Evolutionary conservation across 2,797 vertebrate genomes (phyloP).

Genomic region (Ctenosaura bakeri): DNA sequence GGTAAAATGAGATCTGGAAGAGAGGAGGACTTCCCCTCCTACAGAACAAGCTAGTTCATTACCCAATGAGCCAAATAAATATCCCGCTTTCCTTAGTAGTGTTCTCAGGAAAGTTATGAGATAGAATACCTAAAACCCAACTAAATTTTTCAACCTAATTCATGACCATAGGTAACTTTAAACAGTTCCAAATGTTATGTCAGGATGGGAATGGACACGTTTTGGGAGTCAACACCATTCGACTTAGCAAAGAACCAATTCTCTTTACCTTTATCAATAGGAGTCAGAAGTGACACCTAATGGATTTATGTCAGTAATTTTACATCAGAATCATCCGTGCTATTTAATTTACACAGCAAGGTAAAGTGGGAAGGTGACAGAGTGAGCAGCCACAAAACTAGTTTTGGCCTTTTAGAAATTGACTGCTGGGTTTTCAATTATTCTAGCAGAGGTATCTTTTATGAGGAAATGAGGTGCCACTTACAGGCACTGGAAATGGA

Average conservation of each 20-base stretch:
- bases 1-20: no score
- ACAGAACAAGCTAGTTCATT: no score
- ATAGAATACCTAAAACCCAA: background rate
- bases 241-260: background rate
- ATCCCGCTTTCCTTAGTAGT: background rate
- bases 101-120: background rate
- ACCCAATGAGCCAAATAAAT: background rate
- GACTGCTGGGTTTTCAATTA: slow-evolving; percentile 25
- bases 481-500: slow-evolving; percentile 21
- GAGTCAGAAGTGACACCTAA: background rate
- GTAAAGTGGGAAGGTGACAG: background rate
- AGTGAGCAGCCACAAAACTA: background rate
- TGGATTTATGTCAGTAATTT: background rate
- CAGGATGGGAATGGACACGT: background rate
- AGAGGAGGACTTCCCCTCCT: no score
- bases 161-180: background rate
- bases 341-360: background rate
- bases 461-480: slow-evolving; percentile 9
- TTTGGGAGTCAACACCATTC: background rate
- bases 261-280: background rate
- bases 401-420: background rate
- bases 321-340: background rate
- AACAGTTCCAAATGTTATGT: background rate
- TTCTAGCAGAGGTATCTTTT: slow-evolving; percentile 20
- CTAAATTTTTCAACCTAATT: background rate